phyloP scores from a whole-genome alignment of 2,888 invertebrate species.

The Eumacrocentrus americanus region DNA sequence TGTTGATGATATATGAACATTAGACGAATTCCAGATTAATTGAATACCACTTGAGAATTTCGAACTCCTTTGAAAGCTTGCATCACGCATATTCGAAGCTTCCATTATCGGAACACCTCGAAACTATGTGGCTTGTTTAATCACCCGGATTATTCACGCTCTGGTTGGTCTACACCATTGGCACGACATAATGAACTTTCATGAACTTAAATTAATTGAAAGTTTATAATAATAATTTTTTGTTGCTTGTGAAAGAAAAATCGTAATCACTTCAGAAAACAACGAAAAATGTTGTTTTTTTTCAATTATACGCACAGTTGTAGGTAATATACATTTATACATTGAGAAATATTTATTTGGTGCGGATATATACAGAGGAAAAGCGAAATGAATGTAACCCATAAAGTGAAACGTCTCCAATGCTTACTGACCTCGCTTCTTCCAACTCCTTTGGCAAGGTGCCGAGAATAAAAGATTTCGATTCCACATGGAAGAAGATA shows the following conservation, averaged over 20 bases:
- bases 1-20: no score
- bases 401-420: slow-evolving; percentile 29
- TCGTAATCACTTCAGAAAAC: no score
- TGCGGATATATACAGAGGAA: not conserved
- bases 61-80: not conserved
- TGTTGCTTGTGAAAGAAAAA: no score
- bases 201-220: no score
- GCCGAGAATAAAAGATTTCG: slow-evolving; percentile 36
- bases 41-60: not conserved
- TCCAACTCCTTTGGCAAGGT: slow-evolving; percentile 32
- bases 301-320: not conserved
- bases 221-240: no score
- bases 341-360: not conserved
- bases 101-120: not conserved
- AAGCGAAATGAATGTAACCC: slow-evolving; percentile 22
- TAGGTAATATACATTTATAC: not conserved
- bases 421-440: slow-evolving; percentile 30
- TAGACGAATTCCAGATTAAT: not conserved
- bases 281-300: no score
- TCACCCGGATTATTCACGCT: not conserved
- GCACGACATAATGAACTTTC: no score
- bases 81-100: not conserved
- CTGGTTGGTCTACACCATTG: not conserved
- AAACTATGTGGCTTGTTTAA: slow-evolving; percentile 7
- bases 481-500: slow-evolving; percentile 27